Base-by-base conservation (phyloP, 2,797 vertebrate species). In the Centroberyx gerrardi region DNA sequence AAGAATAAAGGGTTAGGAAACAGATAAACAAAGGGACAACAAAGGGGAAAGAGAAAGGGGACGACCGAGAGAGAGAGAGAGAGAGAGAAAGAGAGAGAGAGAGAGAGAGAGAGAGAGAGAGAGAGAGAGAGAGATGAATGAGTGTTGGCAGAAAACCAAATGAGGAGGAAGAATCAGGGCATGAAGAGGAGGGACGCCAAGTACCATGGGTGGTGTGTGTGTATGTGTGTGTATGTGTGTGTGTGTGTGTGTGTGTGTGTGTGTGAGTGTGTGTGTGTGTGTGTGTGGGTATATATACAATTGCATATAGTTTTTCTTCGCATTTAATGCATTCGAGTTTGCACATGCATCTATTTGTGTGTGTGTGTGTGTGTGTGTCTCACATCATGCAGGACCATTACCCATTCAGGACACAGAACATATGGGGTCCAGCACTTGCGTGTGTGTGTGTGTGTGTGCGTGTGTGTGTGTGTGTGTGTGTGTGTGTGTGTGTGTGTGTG, bases 401-500 rank as follows among this genome's bases (percentile, higher is more conserved):
- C 85, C 86, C 85, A 89, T 88, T 64, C 81, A 89, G 89, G 87
- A 88, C 91, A 86, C 61, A 72, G 42, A 92, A 79, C 90, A 94
- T 89, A 93, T 91, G 91, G 90, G 88, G 83, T 77, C 83, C 66
- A 61, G 46, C 17, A 13, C 69, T 52, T 51, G 44, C 2, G 7
- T 64, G 59, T 44, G 31, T 66, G 61, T 40, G 51, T 51, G 58
- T 66, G 73, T 62, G 62, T 22, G 10, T 62, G 49, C 61, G 38
- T 53, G 44, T n/a, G 61, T 63, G 15, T 48, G 40, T 44, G 29
- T 27, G 64, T 13, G 72, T 44, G 69, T 62, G 58, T 64, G 67
- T 68, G 49, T 62, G 52, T 63, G 61, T 74, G 69, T 55, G 59
- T 74, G 66, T 56, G 68, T 52, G 29, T 31, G 52, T 53, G 65